phyloP scores from a whole-genome alignment of 2,797 vertebrate species.

The Cossypha niveicapilla region DNA sequence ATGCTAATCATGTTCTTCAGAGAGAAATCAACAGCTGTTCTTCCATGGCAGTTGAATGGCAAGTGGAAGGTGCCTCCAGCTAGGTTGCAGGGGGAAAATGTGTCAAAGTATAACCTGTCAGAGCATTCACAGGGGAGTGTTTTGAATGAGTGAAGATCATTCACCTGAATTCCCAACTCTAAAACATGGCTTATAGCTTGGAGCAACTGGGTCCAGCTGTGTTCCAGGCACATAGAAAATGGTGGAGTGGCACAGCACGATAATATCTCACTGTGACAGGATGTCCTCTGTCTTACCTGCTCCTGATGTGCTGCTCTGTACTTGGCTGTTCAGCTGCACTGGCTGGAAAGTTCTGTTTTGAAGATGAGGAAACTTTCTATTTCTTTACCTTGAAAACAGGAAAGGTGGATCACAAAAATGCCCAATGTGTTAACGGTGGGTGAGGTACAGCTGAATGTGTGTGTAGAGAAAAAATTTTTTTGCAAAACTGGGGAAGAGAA shows the following conservation, averaged over 20 bases:
- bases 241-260: not conserved
- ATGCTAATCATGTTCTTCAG: slow-evolving; percentile 68
- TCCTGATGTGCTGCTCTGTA: not conserved
- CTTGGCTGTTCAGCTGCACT: not conserved
- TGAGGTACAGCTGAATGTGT: not conserved
- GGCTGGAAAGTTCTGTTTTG: not conserved
- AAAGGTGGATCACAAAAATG: not conserved
- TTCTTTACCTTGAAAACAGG: not conserved
- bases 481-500: not conserved
- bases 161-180: slow-evolving; percentile 57
- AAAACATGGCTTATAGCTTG: slow-evolving; percentile 33
- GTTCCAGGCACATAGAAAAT: not conserved
- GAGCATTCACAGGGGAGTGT: slow-evolving; percentile 50
- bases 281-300: slow-evolving; percentile 32
- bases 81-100: slow-evolving; percentile 59
- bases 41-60: slow-evolving; percentile 64
- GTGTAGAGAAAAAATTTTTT: not conserved
- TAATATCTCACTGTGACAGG: slow-evolving; percentile 27
- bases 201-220: slow-evolving; percentile 46
- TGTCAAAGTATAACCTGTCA: slow-evolving; percentile 64
- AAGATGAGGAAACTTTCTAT: not conserved
- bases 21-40: slow-evolving; percentile 67
- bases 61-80: slow-evolving; percentile 61
- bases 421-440: not conserved
- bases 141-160: slow-evolving; percentile 62